Conservation (phyloP, 2,888 invertebrate species). For the Pardosa pseudoannulata region DNA sequence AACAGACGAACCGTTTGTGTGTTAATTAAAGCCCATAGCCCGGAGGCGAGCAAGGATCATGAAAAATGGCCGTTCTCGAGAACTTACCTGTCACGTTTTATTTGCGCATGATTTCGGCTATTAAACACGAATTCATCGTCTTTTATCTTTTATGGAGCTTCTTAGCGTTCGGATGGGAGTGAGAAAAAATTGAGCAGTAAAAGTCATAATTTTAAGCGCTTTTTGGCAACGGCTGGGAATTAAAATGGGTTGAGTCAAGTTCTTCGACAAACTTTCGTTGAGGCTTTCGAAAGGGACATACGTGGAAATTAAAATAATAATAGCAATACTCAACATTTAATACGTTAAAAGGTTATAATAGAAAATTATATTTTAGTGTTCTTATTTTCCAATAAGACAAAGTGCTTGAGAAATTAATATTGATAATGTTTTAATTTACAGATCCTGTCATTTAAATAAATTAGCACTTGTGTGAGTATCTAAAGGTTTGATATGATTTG, state of each 20-base stretch:
- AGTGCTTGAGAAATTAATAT: no score
- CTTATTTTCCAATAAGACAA: no score
- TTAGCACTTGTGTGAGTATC: no score
- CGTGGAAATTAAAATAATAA: no score
- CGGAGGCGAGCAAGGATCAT: conserved; percentile 12
- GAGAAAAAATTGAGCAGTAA: not conserved
- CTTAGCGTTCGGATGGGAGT: not conserved
- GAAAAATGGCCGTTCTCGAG: conserved; percentile 35
- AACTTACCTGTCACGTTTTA: conserved; percentile 28
- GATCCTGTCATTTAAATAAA: no score
- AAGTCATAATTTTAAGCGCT: conserved; percentile 2
- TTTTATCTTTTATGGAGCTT: conserved; percentile 13
- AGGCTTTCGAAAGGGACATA: no score
- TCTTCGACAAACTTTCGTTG: no score
- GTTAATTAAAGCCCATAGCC: conserved; percentile 33
- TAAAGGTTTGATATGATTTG: no score
- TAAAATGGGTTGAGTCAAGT: not conserved
- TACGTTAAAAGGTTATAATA: no score
- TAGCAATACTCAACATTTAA: no score
- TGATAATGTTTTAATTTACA: no score
- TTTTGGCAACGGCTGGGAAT: not conserved
- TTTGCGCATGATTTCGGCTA: conserved; percentile 44
- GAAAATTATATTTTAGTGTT: no score
- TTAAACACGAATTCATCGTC: conserved; percentile 33
- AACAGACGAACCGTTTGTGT: conserved; percentile 32